A percentile compares a stretch with the other conserved stretches of the same genome.
These are phyloP conservation scores for Lytechinus variegatus DNA, from an alignment of 35 echinoderm and acorn worm genomes.

Conservation along the genomic window DNA sequence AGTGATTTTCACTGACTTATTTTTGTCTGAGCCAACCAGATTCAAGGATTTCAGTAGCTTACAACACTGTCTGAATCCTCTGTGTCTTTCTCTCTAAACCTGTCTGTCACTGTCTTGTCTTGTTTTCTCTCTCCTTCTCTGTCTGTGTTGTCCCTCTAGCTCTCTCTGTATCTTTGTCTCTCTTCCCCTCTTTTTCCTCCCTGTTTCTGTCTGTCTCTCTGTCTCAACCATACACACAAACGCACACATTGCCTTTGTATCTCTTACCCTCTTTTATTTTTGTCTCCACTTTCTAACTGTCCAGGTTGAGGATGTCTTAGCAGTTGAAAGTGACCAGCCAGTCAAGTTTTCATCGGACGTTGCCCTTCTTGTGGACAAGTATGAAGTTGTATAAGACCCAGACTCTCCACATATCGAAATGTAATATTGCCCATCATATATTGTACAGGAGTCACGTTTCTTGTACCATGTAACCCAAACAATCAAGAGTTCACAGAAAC, in stretches of 20 bases:
- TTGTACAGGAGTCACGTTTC: neutral
- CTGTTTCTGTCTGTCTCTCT: neutral
- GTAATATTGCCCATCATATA: neutral
- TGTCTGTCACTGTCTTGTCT: too few relatives aligned
- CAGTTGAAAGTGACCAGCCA: slow-evolving; percentile 70
- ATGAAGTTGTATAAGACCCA: slow-evolving; percentile 85
- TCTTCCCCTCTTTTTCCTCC: neutral
- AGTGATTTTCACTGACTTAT: too few relatives aligned
- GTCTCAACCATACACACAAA: neutral
- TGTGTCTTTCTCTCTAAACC: too few relatives aligned
- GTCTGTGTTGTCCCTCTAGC: too few relatives aligned
- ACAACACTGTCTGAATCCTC: too few relatives aligned
- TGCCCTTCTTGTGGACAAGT: slow-evolving; percentile 90
- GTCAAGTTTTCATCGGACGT: slow-evolving; percentile 88
- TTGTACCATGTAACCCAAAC: neutral
- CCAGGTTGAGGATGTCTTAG: slow-evolving; percentile 77
- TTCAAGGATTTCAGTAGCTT: too few relatives aligned
- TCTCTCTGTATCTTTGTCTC: too few relatives aligned
- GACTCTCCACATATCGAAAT: neutral
- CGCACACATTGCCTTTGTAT: neutral
- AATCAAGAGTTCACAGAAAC: neutral
- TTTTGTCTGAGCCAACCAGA: too few relatives aligned
- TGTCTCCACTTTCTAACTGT: slow-evolving; percentile 29
- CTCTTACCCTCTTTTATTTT: neutral
- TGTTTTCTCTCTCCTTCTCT: too few relatives aligned